Conservation (phyloP, 2,888 invertebrate species). For the Parnassius apollo region DNA sequence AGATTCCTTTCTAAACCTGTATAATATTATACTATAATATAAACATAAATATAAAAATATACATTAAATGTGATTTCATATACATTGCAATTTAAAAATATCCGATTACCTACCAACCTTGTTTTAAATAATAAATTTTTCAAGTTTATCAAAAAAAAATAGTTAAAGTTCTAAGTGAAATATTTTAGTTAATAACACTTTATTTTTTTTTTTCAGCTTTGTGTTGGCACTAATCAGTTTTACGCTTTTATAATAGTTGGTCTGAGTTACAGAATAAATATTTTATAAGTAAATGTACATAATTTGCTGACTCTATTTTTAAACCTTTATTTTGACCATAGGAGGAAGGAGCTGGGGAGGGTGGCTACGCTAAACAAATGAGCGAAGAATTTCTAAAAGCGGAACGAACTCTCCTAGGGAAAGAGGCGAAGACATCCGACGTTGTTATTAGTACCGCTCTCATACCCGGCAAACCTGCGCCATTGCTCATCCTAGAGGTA, state of each 20-base stretch:
- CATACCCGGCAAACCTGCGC: constrained; percentile 93
- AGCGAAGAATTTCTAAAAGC: constrained; percentile 92
- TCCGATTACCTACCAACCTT: too few relatives aligned
- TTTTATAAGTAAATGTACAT: too few relatives aligned
- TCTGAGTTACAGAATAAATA: too few relatives aligned
- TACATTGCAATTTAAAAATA: neutral
- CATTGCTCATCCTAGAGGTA: constrained; percentile 89
- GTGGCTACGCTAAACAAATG: constrained; percentile 90
- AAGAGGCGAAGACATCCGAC: constrained; percentile 91
- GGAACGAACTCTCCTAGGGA: constrained; percentile 92
- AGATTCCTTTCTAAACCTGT: neutral
- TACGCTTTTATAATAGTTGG: too few relatives aligned
- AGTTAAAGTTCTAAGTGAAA: too few relatives aligned
- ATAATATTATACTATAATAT: neutral
- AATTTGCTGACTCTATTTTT: neutral
- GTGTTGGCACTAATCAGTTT: too few relatives aligned
- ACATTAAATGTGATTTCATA: neutral
- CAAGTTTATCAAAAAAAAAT: too few relatives aligned
- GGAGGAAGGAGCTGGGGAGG: constrained; percentile 87
- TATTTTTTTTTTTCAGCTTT: too few relatives aligned
- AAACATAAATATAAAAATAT: neutral
- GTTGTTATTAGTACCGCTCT: constrained; percentile 94
- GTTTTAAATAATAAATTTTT: too few relatives aligned
- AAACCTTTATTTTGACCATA: constrained; percentile 38
- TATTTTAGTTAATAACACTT: too few relatives aligned